phyloP scores from a whole-genome alignment of 2,113 vertebrate species.

The Cyprinus carpio region DNA sequence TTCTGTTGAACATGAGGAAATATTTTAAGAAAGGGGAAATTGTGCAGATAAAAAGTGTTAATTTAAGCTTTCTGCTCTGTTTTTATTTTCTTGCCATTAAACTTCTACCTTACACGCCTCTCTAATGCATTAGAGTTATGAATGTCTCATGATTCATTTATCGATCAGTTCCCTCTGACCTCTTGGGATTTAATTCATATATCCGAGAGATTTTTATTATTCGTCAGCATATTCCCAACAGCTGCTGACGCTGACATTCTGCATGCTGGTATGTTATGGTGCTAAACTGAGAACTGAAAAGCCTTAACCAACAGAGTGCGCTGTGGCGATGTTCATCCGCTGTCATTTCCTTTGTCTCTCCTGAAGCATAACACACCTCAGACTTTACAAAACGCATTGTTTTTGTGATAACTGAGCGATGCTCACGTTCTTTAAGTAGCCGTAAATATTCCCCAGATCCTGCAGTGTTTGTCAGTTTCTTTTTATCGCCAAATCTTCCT shows the following conservation, averaged over 20 bases:
- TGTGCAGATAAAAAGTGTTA: constrained; percentile 26
- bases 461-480: neutral
- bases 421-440: neutral
- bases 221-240: neutral
- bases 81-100: constrained; percentile 15
- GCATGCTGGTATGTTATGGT: constrained; percentile 7
- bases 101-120: constrained; percentile 28
- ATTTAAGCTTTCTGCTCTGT: constrained; percentile 31
- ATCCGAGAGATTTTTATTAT: neutral
- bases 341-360: neutral
- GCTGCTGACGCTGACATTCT: neutral
- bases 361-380: neutral
- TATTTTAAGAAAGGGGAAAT: constrained; percentile 34
- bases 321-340: constrained; percentile 1
- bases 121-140: constrained; percentile 23
- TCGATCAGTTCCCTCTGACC: neutral
- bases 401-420: neutral
- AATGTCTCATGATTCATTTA: constrained; percentile 34
- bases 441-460: neutral
- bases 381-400: neutral
- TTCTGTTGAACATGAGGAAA: constrained; percentile 30
- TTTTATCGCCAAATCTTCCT: neutral
- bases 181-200: constrained; percentile 1
- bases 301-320: constrained; percentile 48
- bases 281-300: neutral